phyloP scores from a whole-genome alignment of 2,113 vertebrate species.

The Isurus oxyrinchus region DNA sequence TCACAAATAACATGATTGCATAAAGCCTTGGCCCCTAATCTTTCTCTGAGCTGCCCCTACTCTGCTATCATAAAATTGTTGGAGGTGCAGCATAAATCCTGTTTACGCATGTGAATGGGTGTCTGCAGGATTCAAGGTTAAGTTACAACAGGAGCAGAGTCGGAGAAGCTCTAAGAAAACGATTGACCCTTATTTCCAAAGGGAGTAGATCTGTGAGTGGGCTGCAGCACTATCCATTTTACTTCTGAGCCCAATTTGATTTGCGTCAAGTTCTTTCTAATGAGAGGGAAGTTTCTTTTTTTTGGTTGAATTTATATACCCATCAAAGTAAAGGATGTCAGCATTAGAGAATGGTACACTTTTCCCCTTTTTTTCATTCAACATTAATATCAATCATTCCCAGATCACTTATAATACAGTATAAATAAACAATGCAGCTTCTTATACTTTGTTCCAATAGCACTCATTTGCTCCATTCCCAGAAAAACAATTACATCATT shows the following conservation, averaged over 20 bases:
- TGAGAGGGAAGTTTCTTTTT: not conserved
- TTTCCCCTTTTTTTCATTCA: not conserved
- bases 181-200: not conserved
- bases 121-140: not conserved
- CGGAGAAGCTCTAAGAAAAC: not conserved
- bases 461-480: not conserved
- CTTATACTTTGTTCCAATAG: not conserved
- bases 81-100: not conserved
- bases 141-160: not conserved
- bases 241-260: not conserved
- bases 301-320: not conserved
- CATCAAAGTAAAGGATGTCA: not conserved
- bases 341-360: not conserved
- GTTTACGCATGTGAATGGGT: not conserved
- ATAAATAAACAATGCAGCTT: not conserved
- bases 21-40: not conserved
- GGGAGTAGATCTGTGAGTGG: not conserved
- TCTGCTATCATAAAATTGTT: not conserved
- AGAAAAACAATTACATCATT: slow-evolving; percentile 7
- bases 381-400: not conserved
- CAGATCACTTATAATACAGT: not conserved
- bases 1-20: not conserved
- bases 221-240: not conserved
- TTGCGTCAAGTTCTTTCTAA: not conserved
- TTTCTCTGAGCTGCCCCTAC: not conserved